These are phyloP conservation scores for Clinocottus analis DNA, from an alignment of 2,113 vertebrate species.

Conservation along the genomic window DNA sequence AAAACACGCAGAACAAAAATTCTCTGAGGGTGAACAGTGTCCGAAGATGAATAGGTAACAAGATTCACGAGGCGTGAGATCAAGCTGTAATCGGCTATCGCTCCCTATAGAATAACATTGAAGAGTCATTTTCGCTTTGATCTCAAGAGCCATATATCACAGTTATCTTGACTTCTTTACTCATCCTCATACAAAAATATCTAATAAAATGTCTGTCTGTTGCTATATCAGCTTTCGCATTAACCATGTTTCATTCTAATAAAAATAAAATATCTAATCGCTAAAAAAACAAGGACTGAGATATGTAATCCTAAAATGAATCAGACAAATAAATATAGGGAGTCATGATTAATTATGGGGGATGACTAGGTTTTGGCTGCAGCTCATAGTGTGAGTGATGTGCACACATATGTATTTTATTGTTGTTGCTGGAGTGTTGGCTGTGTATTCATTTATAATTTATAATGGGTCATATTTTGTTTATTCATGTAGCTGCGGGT, in stretches of 20 bases:
- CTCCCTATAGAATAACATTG: conserved; percentile 39
- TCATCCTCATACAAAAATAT: conserved; percentile 40
- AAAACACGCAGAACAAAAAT: conserved; percentile 32
- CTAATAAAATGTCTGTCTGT: conserved; percentile 23
- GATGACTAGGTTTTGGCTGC: conserved; percentile 24
- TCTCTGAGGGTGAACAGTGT: conserved; percentile 28
- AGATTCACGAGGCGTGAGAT: conserved; percentile 50
- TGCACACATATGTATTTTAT: conserved; percentile 7
- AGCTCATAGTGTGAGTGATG: conserved; percentile 15
- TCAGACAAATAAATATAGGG: conserved; percentile 36
- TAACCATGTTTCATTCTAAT: conserved; percentile 59
- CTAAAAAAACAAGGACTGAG: conserved; percentile 25
- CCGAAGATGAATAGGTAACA: conserved; percentile 44
- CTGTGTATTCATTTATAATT: conserved; percentile 17
- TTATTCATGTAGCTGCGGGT: conserved; percentile 27
- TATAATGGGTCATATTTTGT: conserved; percentile 23
- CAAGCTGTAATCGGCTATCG: conserved; percentile 40
- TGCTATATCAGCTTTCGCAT: conserved; percentile 24
- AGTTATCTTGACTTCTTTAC: conserved; percentile 44
- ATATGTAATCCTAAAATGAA: conserved; percentile 37
- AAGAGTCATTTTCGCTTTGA: conserved; percentile 54
- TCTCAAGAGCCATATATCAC: conserved; percentile 53
- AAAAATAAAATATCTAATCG: conserved; percentile 36
- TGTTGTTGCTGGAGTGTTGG: conserved; percentile 31
- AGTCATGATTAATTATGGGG: conserved; percentile 7